Percentiles rank a stretch among this genome's conserved stretches.
phyloP scores from a whole-genome alignment of 2,797 vertebrate species.

The Bovichtus variegatus region DNA sequence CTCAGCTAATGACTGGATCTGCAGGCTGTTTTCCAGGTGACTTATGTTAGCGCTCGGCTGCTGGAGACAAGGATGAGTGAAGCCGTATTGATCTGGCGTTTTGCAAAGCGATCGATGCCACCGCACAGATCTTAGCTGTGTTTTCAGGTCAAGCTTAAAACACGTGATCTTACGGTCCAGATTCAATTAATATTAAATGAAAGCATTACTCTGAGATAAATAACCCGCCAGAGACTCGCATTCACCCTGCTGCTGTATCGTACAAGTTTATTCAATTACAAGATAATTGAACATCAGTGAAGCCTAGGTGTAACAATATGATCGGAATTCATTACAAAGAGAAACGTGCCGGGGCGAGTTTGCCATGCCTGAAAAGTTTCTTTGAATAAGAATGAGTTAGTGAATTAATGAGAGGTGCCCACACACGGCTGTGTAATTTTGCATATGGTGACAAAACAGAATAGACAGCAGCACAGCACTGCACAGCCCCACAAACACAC shows the following conservation, averaged over 20 bases:
- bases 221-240: conserved; percentile 21
- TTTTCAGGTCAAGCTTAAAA: conserved; percentile 60
- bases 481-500: conserved; percentile 35
- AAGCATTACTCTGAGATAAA: conserved; percentile 29
- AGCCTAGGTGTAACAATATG: conserved; percentile 19
- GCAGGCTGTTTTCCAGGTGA: conserved; percentile 74
- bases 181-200: conserved; percentile 53
- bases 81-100: conserved; percentile 70
- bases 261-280: conserved; percentile 43
- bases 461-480: conserved; percentile 39
- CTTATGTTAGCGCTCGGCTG: conserved; percentile 65
- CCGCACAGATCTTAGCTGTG: conserved; percentile 43
- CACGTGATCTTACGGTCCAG: conserved; percentile 22
- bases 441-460: conserved; percentile 41
- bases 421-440: conserved; percentile 25
- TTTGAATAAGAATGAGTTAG: conserved; percentile 27
- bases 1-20: conserved; percentile 72
- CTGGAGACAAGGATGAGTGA: conserved; percentile 70
- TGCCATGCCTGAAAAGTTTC: conserved; percentile 41
- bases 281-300: conserved; percentile 45
- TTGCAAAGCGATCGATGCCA: conserved; percentile 57
- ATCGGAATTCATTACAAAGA: conserved; percentile 42
- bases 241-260: neutral
- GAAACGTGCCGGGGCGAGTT: conserved; percentile 23
- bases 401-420: conserved; percentile 52